Evolutionary conservation across 1,140 invertebrate genomes (phyloP).

Genomic region (Melanaphis sacchari): DNA sequence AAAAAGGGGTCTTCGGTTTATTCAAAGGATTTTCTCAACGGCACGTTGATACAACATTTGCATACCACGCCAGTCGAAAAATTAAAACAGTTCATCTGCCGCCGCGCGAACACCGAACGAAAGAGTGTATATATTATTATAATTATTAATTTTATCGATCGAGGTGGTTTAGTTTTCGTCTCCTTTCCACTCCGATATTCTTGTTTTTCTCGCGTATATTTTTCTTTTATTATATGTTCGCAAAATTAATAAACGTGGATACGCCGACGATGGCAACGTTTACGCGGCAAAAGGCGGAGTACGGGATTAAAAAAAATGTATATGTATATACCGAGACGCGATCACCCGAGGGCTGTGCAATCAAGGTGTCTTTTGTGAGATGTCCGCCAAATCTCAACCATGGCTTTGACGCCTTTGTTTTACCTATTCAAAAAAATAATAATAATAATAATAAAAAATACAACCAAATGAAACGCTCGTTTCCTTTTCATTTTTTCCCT

Average conservation of each 20-base stretch:
- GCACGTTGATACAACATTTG: constrained; percentile 48
- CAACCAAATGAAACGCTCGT: constrained; percentile 29
- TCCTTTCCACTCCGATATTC: not conserved
- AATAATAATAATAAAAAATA: constrained; percentile 20
- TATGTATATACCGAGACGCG: not conserved
- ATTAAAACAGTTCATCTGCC: constrained; percentile 27
- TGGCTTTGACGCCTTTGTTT: constrained; percentile 43
- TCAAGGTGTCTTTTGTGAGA: constrained; percentile 50
- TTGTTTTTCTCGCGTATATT: not conserved
- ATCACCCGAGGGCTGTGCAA: constrained; percentile 14
- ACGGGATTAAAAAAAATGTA: constrained; percentile 39
- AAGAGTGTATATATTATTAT: not conserved
- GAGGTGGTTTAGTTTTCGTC: not conserved
- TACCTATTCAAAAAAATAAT: constrained; percentile 42
- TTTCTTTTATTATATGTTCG: not conserved
- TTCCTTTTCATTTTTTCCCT: not conserved
- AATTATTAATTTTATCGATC: constrained; percentile 53
- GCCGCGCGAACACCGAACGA: not conserved
- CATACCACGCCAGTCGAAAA: constrained; percentile 1
- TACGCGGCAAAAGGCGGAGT: not conserved
- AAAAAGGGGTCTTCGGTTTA: constrained; percentile 24
- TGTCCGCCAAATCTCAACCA: constrained; percentile 26
- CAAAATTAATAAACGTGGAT: constrained; percentile 17
- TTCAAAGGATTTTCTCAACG: constrained; percentile 8
- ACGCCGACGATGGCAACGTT: not conserved